Conservation (phyloP, 2,888 invertebrate species). For the Drosophila demipolita region DNA sequence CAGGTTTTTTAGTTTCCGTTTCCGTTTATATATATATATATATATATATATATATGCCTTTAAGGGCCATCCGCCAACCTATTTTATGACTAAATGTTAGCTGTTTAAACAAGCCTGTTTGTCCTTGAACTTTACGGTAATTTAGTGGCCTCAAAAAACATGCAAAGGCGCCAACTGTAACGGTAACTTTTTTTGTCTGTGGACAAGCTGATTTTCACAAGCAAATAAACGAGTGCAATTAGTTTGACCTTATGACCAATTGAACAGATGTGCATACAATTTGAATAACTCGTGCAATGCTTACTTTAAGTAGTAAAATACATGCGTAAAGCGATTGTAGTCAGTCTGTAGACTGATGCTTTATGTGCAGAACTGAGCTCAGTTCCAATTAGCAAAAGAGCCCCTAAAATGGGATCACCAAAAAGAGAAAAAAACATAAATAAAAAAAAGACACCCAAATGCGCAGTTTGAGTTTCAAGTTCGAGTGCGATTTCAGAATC, state of each 20-base stretch:
- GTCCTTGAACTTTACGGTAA: slow-evolving; percentile 46
- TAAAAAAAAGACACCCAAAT: slow-evolving; percentile 43
- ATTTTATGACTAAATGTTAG: slow-evolving; percentile 12
- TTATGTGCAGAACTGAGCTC: neutral
- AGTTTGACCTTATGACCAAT: slow-evolving; percentile 73
- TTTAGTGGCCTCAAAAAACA: slow-evolving; percentile 3
- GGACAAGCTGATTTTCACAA: slow-evolving; percentile 1
- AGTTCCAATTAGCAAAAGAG: slow-evolving; percentile 21
- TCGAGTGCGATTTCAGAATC: slow-evolving; percentile 16
- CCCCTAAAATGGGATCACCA: neutral
- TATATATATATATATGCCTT: neutral
- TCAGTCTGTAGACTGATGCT: neutral
- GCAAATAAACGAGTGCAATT: slow-evolving; percentile 59
- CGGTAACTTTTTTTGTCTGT: neutral
- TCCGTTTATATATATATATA: neutral
- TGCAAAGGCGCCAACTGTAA: neutral
- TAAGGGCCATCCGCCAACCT: slow-evolving; percentile 1
- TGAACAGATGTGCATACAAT: slow-evolving; percentile 53
- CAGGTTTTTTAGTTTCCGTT: neutral
- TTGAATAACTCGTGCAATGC: slow-evolving; percentile 29
- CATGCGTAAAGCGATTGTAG: slow-evolving; percentile 7
- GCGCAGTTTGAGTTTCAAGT: slow-evolving; percentile 41
- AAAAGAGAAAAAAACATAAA: neutral
- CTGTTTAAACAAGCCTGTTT: slow-evolving; percentile 19
- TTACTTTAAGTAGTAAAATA: slow-evolving; percentile 13